Conservation (phyloP, 2,113 vertebrate species). For the Xerus inauris region DNA sequence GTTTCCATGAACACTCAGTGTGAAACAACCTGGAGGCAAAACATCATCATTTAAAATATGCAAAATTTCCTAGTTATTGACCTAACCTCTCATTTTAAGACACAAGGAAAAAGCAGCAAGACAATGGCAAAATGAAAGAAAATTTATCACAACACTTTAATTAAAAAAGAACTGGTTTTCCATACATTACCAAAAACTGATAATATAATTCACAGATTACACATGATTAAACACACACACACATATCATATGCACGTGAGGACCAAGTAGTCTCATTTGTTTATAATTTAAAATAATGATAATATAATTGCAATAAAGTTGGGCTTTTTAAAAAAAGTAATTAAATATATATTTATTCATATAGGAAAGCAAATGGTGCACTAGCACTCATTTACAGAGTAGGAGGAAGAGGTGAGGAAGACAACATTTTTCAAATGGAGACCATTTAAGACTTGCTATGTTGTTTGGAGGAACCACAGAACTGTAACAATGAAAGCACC, state of each 20-base stretch:
- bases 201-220: constrained; percentile 73
- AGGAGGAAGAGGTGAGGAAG: neutral
- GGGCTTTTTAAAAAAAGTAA: constrained; percentile 63
- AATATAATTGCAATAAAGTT: constrained; percentile 70
- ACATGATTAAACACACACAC: constrained; percentile 65
- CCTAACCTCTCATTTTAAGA: constrained; percentile 18
- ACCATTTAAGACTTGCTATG: neutral
- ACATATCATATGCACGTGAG: constrained; percentile 60
- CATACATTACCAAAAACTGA: constrained; percentile 75
- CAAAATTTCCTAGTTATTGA: neutral
- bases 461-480: neutral
- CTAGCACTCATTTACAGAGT: neutral
- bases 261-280: constrained; percentile 71
- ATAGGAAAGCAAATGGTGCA: constrained; percentile 50
- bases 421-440: neutral
- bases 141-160: constrained; percentile 79
- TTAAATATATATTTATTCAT: constrained; percentile 40
- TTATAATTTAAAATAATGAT: constrained; percentile 79
- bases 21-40: constrained; percentile 24
- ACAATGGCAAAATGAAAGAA: constrained; percentile 46
- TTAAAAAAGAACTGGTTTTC: constrained; percentile 78
- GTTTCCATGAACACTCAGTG: neutral
- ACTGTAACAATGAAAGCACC: neutral
- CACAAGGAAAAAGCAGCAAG: constrained; percentile 59
- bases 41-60: constrained; percentile 42